Base-by-base conservation (phyloP, 2,113 vertebrate genomes). In the Odobenus rosmarus region DNA sequence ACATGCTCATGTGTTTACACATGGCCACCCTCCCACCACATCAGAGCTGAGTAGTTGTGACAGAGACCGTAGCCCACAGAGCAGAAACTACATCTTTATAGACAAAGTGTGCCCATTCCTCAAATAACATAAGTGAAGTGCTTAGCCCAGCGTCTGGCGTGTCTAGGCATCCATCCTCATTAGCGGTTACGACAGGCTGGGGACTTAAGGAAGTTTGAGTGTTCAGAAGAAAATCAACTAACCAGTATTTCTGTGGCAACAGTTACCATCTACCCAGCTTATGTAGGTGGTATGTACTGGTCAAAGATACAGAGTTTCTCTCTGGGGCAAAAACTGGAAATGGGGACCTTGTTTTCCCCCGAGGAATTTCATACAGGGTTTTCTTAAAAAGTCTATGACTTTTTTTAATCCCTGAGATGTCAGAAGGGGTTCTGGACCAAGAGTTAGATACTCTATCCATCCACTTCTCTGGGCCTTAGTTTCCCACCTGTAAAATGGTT, bases 1-100 rank as follows among this genome's bases (percentile, higher is more conserved):
- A 51, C 10, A 7, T 0, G 0, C 49, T 23, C 11, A 0, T 1
- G 57, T 42, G 23, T 53, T 15, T 13, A 1, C 4, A 3, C 7
- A 0, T 0, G 42, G 72, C 61, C 23, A 7, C 13, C 1, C 23
- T 28, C 23, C 4, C 0, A 1, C 9, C 6, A 2, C 0, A 8
- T 23, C 42, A 8, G 85, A 90, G 23, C 0, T 26, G 93, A 42
- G 24, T 3, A 24, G 23, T 24, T n/a, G 39, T 5, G 28, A n/a
- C 9, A 21, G 55, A 86, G 67, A 4, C 61, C 1, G 0, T 0
- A 6, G 18, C 21, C 76, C 31, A 2, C 24, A 15, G 46, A 59
- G 42, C 39, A 69, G 49, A 1, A 23, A 53, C 3, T 19, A 18
- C 9, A 36, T 31, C 39, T 69, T 33, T 2, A 3, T 26, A 42